Evolutionary conservation across 2,888 invertebrate species (phyloP), one percentile per base, ranked within the genome.

Genomic region (Halictus quadricinctus): DNA sequence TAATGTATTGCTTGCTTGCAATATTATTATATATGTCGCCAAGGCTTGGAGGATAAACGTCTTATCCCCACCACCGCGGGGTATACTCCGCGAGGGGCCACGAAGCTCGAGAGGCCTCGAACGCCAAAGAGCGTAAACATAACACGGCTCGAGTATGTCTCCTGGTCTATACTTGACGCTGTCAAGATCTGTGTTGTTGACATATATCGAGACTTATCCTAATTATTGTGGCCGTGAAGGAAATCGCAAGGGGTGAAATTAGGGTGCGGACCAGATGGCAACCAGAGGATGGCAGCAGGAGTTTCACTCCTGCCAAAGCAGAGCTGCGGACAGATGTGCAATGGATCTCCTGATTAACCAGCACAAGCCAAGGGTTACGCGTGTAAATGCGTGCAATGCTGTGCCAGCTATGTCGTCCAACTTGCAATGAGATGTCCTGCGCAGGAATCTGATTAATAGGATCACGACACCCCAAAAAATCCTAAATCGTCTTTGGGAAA

Each of bases 331-430:
- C 13, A 8, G 79, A 66, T 29, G 77, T 50, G 79, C 83, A 80
- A 86, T 54, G 83, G 66, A 86, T 80, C 79, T 72, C 18, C 72
- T 72, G 85, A 83, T 85, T 85, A 85, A 83, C 80, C 80, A 36
- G 77, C 75, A 83, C 78, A 72, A 80, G 66, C 76, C 58, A 25
- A 82, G 74, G 66, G 74, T 60, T 64, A 72, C 74, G 80, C 74
- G 60, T 80, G 80, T 75, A 80, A 77, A 77, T 84, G 76, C 50
- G 76, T 36, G 76, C 84, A 79, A 84, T 79, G 79, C 84, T 83
- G 79, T n/a, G 69, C 18, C n/a, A 41, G 50, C 76, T 60, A 25
- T 36, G 48, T 43, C 50, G 79, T 72, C 74, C 72, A 72, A 79
- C 50, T 79, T 60, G 74, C 84, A 85, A 85, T 81, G 72, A 85